Evolutionary conservation across 2,888 invertebrate species (phyloP).

Genomic region (Stenolophus ochropezus): DNA sequence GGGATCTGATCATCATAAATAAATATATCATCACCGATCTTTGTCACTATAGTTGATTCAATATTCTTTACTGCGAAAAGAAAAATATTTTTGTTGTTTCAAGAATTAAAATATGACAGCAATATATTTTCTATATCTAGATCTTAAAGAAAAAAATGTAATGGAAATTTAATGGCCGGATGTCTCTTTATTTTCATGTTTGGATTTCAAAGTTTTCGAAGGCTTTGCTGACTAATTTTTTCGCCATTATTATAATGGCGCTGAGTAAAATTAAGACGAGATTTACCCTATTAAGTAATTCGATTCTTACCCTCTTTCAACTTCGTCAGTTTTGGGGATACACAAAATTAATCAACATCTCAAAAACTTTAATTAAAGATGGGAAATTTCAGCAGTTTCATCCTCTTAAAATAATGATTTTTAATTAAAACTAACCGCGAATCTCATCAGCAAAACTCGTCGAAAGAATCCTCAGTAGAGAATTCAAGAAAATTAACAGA

Average conservation of each 20-base stretch:
- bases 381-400: not conserved
- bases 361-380: conserved; percentile 42
- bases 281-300: conserved; percentile 15
- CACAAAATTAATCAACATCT: conserved; percentile 40
- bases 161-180: too few relatives aligned
- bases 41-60: too few relatives aligned
- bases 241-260: not conserved
- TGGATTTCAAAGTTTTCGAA: not conserved
- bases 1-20: not conserved
- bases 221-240: not conserved
- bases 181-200: not conserved
- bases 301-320: not conserved
- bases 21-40: too few relatives aligned
- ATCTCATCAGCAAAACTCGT: conserved; percentile 37
- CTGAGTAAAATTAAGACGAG: not conserved
- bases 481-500: conserved; percentile 43
- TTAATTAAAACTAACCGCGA: conserved; percentile 52
- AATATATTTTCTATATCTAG: too few relatives aligned
- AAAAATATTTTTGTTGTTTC: too few relatives aligned
- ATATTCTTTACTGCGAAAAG: too few relatives aligned
- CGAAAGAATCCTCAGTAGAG: conserved; percentile 19
- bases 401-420: conserved; percentile 32
- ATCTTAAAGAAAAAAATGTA: too few relatives aligned
- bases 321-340: not conserved
- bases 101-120: too few relatives aligned